These are phyloP conservation scores for Paragorgia papillata DNA, from an alignment of 92 coral and sea anemone species.

Conservation along the genomic window DNA sequence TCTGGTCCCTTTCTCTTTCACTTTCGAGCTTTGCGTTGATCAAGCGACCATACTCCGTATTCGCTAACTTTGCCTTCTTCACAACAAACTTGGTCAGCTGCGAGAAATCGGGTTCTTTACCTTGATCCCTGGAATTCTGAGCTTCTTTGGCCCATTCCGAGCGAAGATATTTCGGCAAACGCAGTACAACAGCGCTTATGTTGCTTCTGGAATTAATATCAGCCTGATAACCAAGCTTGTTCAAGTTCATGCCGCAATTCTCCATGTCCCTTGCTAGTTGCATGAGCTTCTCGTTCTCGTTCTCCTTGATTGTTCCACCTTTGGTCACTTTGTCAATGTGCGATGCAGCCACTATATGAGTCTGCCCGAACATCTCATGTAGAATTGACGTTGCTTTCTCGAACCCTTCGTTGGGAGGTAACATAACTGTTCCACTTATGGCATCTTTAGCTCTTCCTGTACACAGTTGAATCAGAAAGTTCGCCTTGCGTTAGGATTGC, in stretches of 20 bases:
- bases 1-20: neutral
- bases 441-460: conserved; percentile 39
- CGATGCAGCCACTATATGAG: conserved; percentile 6
- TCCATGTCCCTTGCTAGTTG: neutral
- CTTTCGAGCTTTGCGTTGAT: neutral
- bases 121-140: conserved; percentile 23
- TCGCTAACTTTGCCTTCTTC: conserved; percentile 36
- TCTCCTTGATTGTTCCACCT: conserved; percentile 16
- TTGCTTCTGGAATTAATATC: conserved; percentile 32
- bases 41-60: conserved; percentile 32
- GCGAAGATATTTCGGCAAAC: conserved; percentile 22
- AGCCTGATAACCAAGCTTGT: conserved; percentile 9
- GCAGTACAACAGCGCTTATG: conserved; percentile 23
- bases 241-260: conserved; percentile 24
- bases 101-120: conserved; percentile 18
- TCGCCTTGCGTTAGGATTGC: conserved; percentile 9
- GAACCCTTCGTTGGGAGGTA: conserved; percentile 16
- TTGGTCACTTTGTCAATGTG: neutral
- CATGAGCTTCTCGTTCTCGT: conserved; percentile 1
- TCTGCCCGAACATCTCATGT: conserved; percentile 29
- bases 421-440: conserved; percentile 27
- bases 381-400: conserved; percentile 23
- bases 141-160: conserved; percentile 41
- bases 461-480: too few species aligned
- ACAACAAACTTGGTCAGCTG: conserved; percentile 24